Conservation (phyloP, 2,797 vertebrate species). For the Lepilemur ruficaudatus region DNA sequence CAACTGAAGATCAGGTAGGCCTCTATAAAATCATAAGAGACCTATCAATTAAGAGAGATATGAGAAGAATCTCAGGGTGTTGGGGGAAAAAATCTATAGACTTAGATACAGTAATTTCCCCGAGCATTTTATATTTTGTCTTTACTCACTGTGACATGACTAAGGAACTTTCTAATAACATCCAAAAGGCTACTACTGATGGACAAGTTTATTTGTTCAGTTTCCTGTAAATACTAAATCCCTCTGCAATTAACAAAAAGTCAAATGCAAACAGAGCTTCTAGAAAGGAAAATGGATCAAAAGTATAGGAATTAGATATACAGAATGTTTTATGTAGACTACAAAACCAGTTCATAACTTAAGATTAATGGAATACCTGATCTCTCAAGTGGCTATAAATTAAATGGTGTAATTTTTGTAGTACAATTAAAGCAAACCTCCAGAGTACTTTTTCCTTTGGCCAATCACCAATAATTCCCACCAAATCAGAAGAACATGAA, state of each 20-base stretch:
- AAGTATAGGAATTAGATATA: neutral
- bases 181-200: neutral
- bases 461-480: neutral
- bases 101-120: neutral
- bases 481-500: neutral
- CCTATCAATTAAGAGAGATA: neutral
- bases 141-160: neutral
- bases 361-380: neutral
- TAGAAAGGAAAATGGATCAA: neutral
- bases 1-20: neutral
- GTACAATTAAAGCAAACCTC: neutral
- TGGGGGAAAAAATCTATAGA: no score
- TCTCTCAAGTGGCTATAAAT: neutral
- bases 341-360: neutral
- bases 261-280: conserved; percentile 18
- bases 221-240: conserved; percentile 4
- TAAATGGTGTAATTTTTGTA: neutral
- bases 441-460: neutral
- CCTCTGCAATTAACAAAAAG: neutral
- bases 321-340: neutral
- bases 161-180: neutral
- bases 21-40: neutral
- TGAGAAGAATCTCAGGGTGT: neutral
- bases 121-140: neutral
- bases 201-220: neutral